Conservation (phyloP, 2,888 invertebrate genomes). For the Andrena dorsata region DNA sequence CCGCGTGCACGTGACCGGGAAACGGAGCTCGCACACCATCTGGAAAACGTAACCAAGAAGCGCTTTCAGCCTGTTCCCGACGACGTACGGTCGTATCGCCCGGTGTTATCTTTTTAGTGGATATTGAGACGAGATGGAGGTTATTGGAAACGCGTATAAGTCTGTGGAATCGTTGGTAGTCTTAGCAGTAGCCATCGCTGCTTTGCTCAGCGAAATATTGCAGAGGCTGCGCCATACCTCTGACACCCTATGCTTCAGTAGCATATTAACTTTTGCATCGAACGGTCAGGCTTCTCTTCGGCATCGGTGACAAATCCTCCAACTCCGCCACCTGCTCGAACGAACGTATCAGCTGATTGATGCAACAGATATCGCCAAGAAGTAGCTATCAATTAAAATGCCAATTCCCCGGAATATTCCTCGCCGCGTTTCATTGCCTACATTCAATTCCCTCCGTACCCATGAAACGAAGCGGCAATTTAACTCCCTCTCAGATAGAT, state of each 20-base stretch:
- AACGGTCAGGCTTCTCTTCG: too few relatives aligned
- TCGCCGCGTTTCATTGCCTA: too few relatives aligned
- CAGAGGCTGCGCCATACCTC: neutral
- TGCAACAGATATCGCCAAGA: too few relatives aligned
- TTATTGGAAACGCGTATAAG: slow-evolving; percentile 35
- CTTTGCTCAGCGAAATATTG: neutral
- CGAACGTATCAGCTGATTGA: too few relatives aligned
- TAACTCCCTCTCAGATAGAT: neutral
- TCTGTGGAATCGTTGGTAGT: neutral
- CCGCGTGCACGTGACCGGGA: slow-evolving; percentile 72
- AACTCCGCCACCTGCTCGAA: too few relatives aligned
- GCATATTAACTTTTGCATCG: neutral
- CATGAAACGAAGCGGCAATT: neutral
- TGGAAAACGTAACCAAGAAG: slow-evolving; percentile 66
- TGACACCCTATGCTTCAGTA: neutral
- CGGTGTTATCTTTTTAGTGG: neutral
- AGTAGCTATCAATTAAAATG: too few relatives aligned
- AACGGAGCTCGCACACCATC: slow-evolving; percentile 63
- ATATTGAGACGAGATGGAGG: neutral
- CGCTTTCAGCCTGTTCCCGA: neutral
- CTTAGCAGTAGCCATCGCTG: neutral
- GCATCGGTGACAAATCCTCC: too few relatives aligned
- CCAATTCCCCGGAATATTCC: too few relatives aligned
- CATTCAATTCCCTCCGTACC: neutral
- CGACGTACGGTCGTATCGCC: neutral